Evolutionary conservation across 1,140 invertebrate species (phyloP).

Genomic region (Leguminivora glycinivorella): DNA sequence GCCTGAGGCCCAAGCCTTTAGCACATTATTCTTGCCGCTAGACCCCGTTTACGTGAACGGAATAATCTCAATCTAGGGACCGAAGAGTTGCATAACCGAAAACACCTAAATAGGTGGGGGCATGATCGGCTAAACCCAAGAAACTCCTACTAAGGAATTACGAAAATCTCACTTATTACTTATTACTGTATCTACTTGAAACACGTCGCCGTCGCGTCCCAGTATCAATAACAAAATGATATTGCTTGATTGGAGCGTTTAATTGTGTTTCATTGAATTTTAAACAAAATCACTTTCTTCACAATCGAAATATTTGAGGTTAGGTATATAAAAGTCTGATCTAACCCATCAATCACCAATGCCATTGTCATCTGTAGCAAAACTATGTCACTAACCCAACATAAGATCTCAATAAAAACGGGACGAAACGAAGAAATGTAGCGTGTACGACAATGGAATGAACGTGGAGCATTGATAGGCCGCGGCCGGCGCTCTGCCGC

Average conservation of each 20-base stretch:
- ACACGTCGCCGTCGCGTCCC: no score
- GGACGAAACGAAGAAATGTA: conserved; percentile 49
- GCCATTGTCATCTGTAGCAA: not conserved
- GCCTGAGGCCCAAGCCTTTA: conserved; percentile 24
- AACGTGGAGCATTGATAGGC: conserved; percentile 37
- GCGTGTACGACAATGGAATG: conserved; percentile 47
- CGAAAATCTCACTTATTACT: not conserved
- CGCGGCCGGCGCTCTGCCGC: conserved; percentile 40
- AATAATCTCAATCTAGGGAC: conserved; percentile 13
- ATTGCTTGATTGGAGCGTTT: no score
- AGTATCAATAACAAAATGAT: no score
- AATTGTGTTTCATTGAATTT: no score
- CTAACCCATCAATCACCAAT: not conserved
- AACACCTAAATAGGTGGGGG: not conserved
- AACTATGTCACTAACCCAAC: not conserved
- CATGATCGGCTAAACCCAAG: not conserved
- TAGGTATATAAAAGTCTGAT: not conserved
- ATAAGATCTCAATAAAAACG: conserved; percentile 38
- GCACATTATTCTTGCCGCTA: conserved; percentile 11
- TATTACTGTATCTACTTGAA: not conserved
- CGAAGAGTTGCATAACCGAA: conserved; percentile 2
- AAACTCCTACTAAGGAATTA: not conserved
- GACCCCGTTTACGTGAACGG: conserved; percentile 20
- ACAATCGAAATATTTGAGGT: no score
- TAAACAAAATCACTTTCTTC: no score